Base-by-base conservation (phyloP, 1,140 invertebrate species). In the Pachyrhynchus sulphureomaculatus region DNA sequence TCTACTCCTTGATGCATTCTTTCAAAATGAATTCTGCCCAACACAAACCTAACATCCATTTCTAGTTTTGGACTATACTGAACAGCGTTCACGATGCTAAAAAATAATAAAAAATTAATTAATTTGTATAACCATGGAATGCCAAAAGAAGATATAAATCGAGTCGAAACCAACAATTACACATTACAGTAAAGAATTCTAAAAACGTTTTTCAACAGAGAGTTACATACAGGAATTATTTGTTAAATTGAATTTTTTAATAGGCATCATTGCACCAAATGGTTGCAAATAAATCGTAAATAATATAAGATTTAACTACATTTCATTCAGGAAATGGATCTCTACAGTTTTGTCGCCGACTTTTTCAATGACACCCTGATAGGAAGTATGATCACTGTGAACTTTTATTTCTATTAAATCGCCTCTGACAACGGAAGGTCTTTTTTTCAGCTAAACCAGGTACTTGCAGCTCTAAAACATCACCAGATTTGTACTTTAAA, bases 381-480 rank as follows among this genome's bases (percentile, higher is more conserved):
- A 75, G 8, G 51, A 66, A 0, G 48, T 70, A 29, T 70, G 68
- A 44, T 72, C 71, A 4, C 57, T 51, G n/a, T 65, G 64, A 2
- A 72, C 9, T n/a, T 70, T 48, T 9, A 75, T 48, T 9, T 60
- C 47, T 10, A 75, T 64, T 9, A 64, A 20, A 63, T 75, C 73
- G 13, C 73, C 73, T 17, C 26, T 56, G 21, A 75, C 39, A 1
- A 75, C 48, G 0, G 73, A 75, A 3, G 73, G 73, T 12, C 73
- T 57, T 56, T 75, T n/a, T 75, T 56, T 75, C 73, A 4, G 69
- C 73, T 32, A 75, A 68, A 13, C 73, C 73, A 3, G 71, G 72
- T 23, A 73, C 70, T 34, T 61, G 45, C 12, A 75, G 49, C 49
- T 69, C 45, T 18, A 75, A 41, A n/a, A 62, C 24, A 5, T 62